Base-by-base conservation (phyloP, 2,888 invertebrate genomes). In the Xylocampa areola region DNA sequence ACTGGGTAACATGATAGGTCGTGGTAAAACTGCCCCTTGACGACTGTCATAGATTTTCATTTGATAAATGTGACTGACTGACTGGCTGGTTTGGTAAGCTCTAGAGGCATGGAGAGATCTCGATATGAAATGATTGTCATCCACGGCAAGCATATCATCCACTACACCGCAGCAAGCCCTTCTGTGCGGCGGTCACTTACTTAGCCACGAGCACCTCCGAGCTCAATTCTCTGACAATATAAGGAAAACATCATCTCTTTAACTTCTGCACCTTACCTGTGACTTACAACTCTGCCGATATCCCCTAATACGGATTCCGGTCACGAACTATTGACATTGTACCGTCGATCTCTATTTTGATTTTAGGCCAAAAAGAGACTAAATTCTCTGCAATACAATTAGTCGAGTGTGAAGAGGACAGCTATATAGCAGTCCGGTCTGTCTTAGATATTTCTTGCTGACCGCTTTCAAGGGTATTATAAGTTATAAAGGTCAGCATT, bases 281-380 rank as follows among this genome's bases (percentile, higher is more conserved):
- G n/a, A 36, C 7, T 41, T 0, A 21, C n/a, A 21, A n/a, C 4
- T 2, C 44, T 13, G 16, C 16, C 6, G 40, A 36, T 39, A 76
- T 72, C 76, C 58, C 27, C 2, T 13, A 6, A 52, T 52, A 54
- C 41, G 4, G 11, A 71, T 61, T 71, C 76, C 21, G 16, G 58
- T 75, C 71, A 71, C 76, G 71, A 68, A 32, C 57, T 72, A 72
- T 72, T 72, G 62, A 52, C 58, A 40, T 25, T 27, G 50, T 23
- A 14, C 10, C 21, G 14, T 33, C 32, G 13, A 39, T 60, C 44
- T 14, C 17, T 51, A 48, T 70, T 69, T 75, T 66, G 67, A 66
- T 60, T 75, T 45, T 8, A 14, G 19, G 51, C 6, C n/a, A 6
- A 35, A 70, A 76, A 32, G 68, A 54, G 76, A 67, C 32, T 16